Conservation (phyloP, 92 coral and sea anemone genomes). For the Parazoanthus atlanticus region DNA sequence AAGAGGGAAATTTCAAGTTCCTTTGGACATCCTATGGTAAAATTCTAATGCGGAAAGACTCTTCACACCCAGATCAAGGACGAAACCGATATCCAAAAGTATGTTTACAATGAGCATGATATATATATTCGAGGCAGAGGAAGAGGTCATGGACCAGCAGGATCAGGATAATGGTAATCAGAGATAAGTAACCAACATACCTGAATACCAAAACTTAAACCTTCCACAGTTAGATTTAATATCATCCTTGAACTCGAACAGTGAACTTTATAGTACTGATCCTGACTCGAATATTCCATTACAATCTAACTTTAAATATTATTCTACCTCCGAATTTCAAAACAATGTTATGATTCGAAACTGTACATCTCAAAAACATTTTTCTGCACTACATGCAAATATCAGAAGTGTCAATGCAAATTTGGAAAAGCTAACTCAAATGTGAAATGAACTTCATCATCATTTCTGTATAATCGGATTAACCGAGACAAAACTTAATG, state of each 20-base stretch:
- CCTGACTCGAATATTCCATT: slow-evolving; percentile 25
- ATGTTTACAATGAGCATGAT: slow-evolving; percentile 2
- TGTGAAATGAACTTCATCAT: not conserved
- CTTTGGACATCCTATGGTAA: slow-evolving; percentile 13
- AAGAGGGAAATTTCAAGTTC: not conserved
- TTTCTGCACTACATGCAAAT: slow-evolving; percentile 13
- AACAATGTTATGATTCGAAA: not conserved
- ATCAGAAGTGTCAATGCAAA: slow-evolving; percentile 11
- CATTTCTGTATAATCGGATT: not conserved
- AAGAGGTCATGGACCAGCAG: not conserved
- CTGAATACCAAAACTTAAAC: slow-evolving; percentile 1
- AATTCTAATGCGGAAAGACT: slow-evolving; percentile 13
- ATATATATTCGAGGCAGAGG: slow-evolving; percentile 21
- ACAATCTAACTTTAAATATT: slow-evolving; percentile 2
- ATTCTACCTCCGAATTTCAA: not conserved
- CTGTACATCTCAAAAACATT: not conserved
- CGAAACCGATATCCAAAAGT: not conserved
- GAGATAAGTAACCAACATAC: not conserved
- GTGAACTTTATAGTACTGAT: slow-evolving; percentile 23
- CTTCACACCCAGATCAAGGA: slow-evolving; percentile 11
- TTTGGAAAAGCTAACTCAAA: not conserved
- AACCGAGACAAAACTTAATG: slow-evolving; percentile 5
- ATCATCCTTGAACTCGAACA: slow-evolving; percentile 25
- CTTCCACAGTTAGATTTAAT: slow-evolving; percentile 11
- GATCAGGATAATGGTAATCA: slow-evolving; percentile 3